Percentiles rank a stretch among this genome's conserved stretches.
phyloP scores from a whole-genome alignment of 2,113 vertebrate species.

The Sceloporus tristichus region DNA sequence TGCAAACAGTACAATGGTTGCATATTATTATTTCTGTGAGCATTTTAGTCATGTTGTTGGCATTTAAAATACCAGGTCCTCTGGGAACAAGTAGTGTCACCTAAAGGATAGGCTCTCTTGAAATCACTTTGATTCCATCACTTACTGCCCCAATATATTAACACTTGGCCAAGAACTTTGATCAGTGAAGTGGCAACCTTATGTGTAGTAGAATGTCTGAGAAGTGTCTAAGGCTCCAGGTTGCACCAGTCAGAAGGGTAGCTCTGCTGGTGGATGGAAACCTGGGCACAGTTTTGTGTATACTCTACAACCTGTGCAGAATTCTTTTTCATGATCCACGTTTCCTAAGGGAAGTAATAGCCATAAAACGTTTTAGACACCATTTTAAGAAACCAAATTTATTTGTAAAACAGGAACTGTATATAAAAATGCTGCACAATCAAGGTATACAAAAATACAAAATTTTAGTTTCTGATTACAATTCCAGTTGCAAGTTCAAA shows the following conservation, averaged over 20 bases:
- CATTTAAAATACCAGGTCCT: neutral
- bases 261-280: conserved; percentile 30
- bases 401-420: conserved; percentile 81
- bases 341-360: conserved; percentile 74
- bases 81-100: neutral
- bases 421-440: conserved; percentile 85
- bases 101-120: neutral
- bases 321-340: conserved; percentile 71
- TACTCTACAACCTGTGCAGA: conserved; percentile 62
- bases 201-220: neutral
- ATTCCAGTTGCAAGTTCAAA: conserved; percentile 76
- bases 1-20: neutral
- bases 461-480: conserved; percentile 80
- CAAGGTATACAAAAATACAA: conserved; percentile 87
- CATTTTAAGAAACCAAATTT: conserved; percentile 81
- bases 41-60: neutral
- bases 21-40: neutral
- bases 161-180: neutral
- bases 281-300: conserved; percentile 43
- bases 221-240: neutral
- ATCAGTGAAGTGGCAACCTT: neutral
- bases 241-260: conserved; percentile 41
- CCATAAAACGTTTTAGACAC: conserved; percentile 76
- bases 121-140: neutral
- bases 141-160: neutral